Base-by-base conservation (phyloP, 2,888 invertebrate genomes). In the Strigamia crassipes region DNA sequence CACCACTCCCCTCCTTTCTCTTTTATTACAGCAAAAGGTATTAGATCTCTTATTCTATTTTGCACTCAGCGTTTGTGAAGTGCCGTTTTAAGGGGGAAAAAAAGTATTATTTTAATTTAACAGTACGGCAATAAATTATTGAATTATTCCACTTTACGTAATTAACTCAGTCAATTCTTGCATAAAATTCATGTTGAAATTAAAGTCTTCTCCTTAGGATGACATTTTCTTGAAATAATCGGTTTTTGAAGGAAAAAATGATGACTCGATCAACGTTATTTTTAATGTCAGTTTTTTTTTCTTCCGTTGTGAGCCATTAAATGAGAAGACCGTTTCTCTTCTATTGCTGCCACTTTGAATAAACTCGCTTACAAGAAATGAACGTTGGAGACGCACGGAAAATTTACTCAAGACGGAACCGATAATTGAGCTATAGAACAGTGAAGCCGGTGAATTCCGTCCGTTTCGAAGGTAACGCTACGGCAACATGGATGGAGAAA, bases 261-360 rank as follows among this genome's bases (percentile, higher is more conserved):
- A 66, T 66, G 66, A 66, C 66, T 66, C 27, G 27, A 66, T 66
- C 66, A 66, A 66, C 21, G 66, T 66, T 66, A 66, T 66, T 66
- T 61, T 66, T 66, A 66, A 66, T 66, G 66, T 66, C 66, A 66
- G 27, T 13, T n/a, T 66, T 31, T 66, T 66, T 66, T 66, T 31
- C 27, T 27, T 66, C 51, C 51, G n/a, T 13, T n/a, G 66, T 27
- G 66, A 10, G 66, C 15, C 66, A 66, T 66, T 66, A 66, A 66
- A 23, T 27, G 66, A 27, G 66, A 23, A 23, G 66, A 66, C 66
- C 23, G 66, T 66, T 51, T 51, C 66, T 66, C 31, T 66, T 66
- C 66, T 15, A 66, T 66, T 23, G 66, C 31, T 66, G 66, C 66
- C 66, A 66, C 66, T 66, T 66, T 66, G 66, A 66, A 66, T 66